Evolutionary conservation across 2,797 vertebrate genomes (phyloP).

Genomic region (Lacerta agilis): DNA sequence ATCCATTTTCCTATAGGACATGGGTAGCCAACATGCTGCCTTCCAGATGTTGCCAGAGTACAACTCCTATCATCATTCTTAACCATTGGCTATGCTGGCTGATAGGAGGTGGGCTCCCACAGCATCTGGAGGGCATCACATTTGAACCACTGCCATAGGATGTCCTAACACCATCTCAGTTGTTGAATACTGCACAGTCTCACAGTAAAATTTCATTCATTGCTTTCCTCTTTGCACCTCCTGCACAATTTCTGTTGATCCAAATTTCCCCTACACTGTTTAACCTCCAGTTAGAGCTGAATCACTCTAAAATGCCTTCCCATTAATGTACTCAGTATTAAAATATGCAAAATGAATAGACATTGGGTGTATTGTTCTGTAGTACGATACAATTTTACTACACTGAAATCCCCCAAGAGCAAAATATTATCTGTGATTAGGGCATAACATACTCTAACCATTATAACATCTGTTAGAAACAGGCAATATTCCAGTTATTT

Average conservation of each 20-base stretch:
- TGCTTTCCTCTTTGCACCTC: too few species aligned
- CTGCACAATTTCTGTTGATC: background rate
- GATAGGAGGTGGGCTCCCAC: too few species aligned
- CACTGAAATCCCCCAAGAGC: background rate
- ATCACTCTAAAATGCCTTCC: background rate
- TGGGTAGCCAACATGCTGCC: too few species aligned
- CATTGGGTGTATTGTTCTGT: background rate
- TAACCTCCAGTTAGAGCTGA: conserved; percentile 24
- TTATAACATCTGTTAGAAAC: background rate
- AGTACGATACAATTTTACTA: conserved; percentile 11
- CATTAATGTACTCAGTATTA: conserved; percentile 8
- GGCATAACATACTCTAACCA: background rate
- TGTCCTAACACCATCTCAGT: too few species aligned
- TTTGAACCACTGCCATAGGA: too few species aligned
- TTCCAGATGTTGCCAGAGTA: too few species aligned
- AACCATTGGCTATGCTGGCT: too few species aligned
- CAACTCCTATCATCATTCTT: too few species aligned
- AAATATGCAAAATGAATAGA: conserved; percentile 18
- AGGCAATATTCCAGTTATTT: conserved; percentile 14
- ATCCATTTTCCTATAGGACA: too few species aligned
- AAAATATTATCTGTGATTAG: conserved; percentile 27
- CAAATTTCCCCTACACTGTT: conserved; percentile 5
- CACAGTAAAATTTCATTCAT: too few species aligned
- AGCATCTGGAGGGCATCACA: too few species aligned
- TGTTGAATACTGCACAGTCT: too few species aligned